Conservation (phyloP, 2,113 vertebrate species). For the Sebastes schlegelii region DNA sequence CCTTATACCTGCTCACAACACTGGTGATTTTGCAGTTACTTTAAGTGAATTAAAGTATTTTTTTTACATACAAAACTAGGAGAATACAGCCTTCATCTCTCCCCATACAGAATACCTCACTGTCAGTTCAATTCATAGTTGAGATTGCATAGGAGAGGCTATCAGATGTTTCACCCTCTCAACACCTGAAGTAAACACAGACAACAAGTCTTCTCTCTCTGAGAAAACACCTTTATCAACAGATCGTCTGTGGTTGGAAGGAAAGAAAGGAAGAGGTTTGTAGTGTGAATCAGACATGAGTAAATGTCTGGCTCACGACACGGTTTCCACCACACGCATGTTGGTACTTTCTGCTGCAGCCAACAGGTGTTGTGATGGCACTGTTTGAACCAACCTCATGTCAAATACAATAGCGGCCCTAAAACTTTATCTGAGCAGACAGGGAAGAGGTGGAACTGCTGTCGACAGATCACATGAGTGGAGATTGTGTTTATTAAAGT, state of each 20-base stretch:
- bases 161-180: not conserved
- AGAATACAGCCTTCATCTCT: not conserved
- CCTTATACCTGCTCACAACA: conserved; percentile 23
- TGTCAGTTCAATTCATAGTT: not conserved
- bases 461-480: not conserved
- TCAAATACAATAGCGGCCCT: not conserved
- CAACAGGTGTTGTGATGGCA: conserved; percentile 9
- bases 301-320: conserved; percentile 27
- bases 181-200: not conserved
- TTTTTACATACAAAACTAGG: not conserved
- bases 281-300: conserved; percentile 54
- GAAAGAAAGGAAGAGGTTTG: not conserved
- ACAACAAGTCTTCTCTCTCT: not conserved
- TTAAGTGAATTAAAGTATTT: not conserved
- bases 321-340: conserved; percentile 7
- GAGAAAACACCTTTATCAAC: not conserved
- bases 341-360: conserved; percentile 9
- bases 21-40: not conserved
- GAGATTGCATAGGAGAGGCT: not conserved
- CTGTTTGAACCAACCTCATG: too few relatives aligned
- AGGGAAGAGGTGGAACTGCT: not conserved
- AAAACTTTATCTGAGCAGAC: not conserved
- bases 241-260: not conserved
- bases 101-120: not conserved
- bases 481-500: not conserved